A percentile compares a stretch with the other conserved stretches of the same genome.
Evolutionary conservation across 2,888 invertebrate species (phyloP).

Genomic region (Drosophila rubida): DNA sequence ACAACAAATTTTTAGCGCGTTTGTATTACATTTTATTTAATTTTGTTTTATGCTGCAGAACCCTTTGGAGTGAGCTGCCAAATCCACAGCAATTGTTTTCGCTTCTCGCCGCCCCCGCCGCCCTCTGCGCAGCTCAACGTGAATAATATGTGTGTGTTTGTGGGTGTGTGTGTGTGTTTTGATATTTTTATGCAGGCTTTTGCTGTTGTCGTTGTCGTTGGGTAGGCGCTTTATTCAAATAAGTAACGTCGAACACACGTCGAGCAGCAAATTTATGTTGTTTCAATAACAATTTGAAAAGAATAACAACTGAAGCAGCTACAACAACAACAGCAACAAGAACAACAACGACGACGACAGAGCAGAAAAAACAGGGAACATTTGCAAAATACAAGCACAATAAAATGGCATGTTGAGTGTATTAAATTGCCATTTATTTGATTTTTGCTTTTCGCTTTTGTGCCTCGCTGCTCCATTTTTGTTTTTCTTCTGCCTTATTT

Average conservation of each 20-base stretch:
- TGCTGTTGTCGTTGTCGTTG: constrained; percentile 32
- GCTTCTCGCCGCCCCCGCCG: constrained; percentile 10
- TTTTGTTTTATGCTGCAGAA: constrained; percentile 59
- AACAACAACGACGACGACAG: constrained; percentile 20
- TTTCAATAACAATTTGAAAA: constrained; percentile 74
- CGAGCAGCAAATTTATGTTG: constrained; percentile 73
- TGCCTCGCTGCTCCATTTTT: constrained; percentile 14
- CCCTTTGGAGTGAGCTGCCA: constrained; percentile 54
- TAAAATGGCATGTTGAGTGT: constrained; percentile 74
- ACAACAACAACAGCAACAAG: constrained; percentile 38
- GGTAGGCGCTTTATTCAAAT: constrained; percentile 56
- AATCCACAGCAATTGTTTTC: constrained; percentile 61
- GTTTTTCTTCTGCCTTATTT: constrained; percentile 19
- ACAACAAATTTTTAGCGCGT: constrained; percentile 44
- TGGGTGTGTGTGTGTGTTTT: constrained; percentile 5
- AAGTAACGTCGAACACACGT: constrained; percentile 61
- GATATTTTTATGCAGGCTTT: constrained; percentile 13
- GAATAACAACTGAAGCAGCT: constrained; percentile 50
- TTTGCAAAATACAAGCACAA: constrained; percentile 34
- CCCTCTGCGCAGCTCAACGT: constrained; percentile 7
- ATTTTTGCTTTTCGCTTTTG: constrained; percentile 64
- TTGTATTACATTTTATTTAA: constrained; percentile 66
- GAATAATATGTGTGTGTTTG: not conserved
- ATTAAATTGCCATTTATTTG: constrained; percentile 80
- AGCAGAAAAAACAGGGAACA: constrained; percentile 13